Evolutionary conservation across 2,113 vertebrate species (phyloP), one percentile per base, ranked within the genome.

Genomic region (Callopanchax toddi): DNA sequence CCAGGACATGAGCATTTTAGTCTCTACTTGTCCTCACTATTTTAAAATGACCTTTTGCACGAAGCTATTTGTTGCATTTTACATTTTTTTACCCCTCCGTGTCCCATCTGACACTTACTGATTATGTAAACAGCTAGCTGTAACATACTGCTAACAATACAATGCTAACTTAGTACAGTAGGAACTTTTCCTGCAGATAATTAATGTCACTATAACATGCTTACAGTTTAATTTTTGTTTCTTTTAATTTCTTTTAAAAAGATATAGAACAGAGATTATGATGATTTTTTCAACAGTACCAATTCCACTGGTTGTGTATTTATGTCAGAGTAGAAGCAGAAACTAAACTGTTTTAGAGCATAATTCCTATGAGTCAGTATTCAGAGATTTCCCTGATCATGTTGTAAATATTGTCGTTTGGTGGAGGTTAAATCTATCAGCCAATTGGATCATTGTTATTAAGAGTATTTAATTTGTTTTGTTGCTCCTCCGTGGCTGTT

Each of bases 81-180:
- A 6, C 6, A 45, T 6, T 37, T 62, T 67, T 23, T 11, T 15
- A 37, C 8, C 13, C 16, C 15, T 40, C 39, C 56, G 11, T 46
- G 44, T 1, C 3, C 11, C 3, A 12, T 3, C 18, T 25, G 45
- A 5, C 10, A 48, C 22, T 36, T 40, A 18, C 12, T 20, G 42
- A 6, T 63, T 64, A 59, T 74, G 54, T 81, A 77, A 81, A 73
- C 52, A 69, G 69, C 80, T 67, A 74, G 37, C 72, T 40, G 5
- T 64, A 51, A 20, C 23, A 60, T n/a, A 52, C 43, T 39, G 63
- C 63, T 74, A 67, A 56, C 51, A 50, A 61, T 29, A 42, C 45
- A n/a, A 50, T 25, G 70, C 67, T 76, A 62, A 70, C 55, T 53
- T 61, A 6, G 12, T 22, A n/a, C 26, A 34, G 4, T 6, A 20